Evolutionary conservation across 2,888 invertebrate genomes (phyloP).

Genomic region (Cephus pulcher): DNA sequence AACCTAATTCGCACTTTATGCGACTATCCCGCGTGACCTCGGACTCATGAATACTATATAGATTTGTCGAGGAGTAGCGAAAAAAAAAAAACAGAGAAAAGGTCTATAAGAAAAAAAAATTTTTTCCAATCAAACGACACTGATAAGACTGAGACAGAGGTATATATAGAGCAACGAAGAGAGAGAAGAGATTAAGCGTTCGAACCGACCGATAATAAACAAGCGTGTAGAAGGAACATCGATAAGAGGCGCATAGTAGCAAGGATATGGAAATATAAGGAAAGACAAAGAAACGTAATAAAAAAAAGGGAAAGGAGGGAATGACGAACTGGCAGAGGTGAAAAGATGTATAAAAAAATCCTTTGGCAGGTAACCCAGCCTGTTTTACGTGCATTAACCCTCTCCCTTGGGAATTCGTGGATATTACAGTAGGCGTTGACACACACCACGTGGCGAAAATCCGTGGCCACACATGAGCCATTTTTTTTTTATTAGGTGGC

Average conservation of each 20-base stretch:
- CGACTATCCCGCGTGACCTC: constrained; percentile 19
- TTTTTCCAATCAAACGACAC: background rate
- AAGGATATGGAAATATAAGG: background rate
- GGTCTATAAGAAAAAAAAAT: background rate
- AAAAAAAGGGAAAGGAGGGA: background rate
- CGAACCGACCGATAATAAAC: too few species aligned
- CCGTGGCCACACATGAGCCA: constrained; percentile 35
- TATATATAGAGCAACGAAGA: background rate
- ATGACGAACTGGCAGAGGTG: background rate
- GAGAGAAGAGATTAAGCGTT: background rate
- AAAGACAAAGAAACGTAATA: background rate
- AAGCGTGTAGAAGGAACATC: too few species aligned
- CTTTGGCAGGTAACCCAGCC: background rate
- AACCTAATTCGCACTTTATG: constrained; percentile 26
- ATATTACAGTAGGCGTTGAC: background rate
- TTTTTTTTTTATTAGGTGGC: constrained; percentile 42
- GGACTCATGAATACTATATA: constrained; percentile 21
- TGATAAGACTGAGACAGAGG: background rate
- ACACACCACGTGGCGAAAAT: constrained; percentile 32
- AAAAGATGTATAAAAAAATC: background rate
- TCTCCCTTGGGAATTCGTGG: background rate
- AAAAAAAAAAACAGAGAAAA: background rate
- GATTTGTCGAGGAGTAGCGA: background rate
- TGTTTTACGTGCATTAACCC: background rate
- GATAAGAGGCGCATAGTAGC: background rate